Base-by-base conservation (phyloP, 2,888 invertebrate species). In the Sesia apiformis region DNA sequence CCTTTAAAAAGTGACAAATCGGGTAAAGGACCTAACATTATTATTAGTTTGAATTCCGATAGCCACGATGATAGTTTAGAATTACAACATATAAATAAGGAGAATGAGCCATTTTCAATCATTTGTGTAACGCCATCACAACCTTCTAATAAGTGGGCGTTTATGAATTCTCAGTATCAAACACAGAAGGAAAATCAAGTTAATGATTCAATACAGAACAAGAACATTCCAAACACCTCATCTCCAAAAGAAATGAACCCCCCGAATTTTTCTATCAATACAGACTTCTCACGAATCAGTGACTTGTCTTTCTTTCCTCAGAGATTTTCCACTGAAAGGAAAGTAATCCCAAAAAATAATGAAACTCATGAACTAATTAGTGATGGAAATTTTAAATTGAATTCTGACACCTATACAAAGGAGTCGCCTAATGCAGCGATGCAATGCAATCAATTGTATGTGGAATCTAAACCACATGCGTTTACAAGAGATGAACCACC, bases 361-460 rank as follows among this genome's bases (percentile, higher is more conserved):
- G 84, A 86, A 51, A 78, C 78, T 4, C 78, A 84, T 52, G 83
- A 84, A 53, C 58, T 84, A 38, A 66, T 77, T 51, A 82, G 84
- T 51, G 80, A 84, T 38, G 66, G 73, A 3, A 68, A 71, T 57
- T 52, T 58, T 38, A 88, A 83, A 72, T 61, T 84, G 5, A 85
- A 83, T 65, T 84, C 87, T 1, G 90, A 91, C 61, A 91, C 91
- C 1, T 91, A 81, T 58, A 88, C 89, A 4, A 91, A 91, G 68
- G 90, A 90, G 46, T 90, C 90, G 0, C 88, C 88, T 0, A 74
- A 75, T 52, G 75, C 74, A n/a, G 72, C 75, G n/a, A 58, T 73
- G 6, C 53, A 7, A 46, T 49, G 61, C 4, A 71, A 72, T 60
- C 72, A 76, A 53, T 60, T 75, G 60, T 60, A 58, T 50, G 52